A percentile compares a stretch with the other conserved stretches of the same genome.
Evolutionary conservation across 2,113 vertebrate genomes (phyloP).

Genomic region (Gorilla gorilla): DNA sequence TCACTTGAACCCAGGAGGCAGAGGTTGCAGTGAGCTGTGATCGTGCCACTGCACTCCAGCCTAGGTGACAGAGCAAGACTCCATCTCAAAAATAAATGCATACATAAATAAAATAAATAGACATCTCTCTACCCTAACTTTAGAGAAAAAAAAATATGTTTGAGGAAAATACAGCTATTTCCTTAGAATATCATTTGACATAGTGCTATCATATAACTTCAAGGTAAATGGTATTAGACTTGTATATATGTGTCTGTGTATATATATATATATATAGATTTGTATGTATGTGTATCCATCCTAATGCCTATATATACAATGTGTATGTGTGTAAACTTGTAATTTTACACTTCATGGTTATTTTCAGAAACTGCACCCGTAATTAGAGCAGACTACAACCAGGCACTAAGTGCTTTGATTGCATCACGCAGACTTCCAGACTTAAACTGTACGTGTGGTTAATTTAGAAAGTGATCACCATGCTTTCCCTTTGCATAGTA

Average conservation of each 20-base stretch:
- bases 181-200: not conserved
- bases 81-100: too few species aligned
- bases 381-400: slow-evolving; percentile 10
- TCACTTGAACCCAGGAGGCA: too few species aligned
- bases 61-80: too few species aligned
- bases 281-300: not conserved
- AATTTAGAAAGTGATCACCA: slow-evolving; percentile 30
- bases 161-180: slow-evolving; percentile 35
- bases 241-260: not conserved
- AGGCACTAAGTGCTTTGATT: slow-evolving; percentile 24
- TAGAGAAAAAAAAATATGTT: not conserved
- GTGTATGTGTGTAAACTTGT: slow-evolving; percentile 15
- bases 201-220: not conserved
- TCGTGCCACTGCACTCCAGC: too few species aligned
- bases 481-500: not conserved
- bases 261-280: too few species aligned
- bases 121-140: not conserved
- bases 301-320: not conserved
- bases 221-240: not conserved
- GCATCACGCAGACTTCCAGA: slow-evolving; percentile 25
- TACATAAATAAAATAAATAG: not conserved
- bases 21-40: too few species aligned
- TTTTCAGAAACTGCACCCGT: slow-evolving; percentile 56
- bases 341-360: slow-evolving; percentile 45
- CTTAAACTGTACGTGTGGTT: not conserved